Percentiles rank a stretch among this genome's conserved stretches.
Evolutionary conservation across 1,140 invertebrate genomes (phyloP).

Genomic region (Eupristina koningsbergeri): DNA sequence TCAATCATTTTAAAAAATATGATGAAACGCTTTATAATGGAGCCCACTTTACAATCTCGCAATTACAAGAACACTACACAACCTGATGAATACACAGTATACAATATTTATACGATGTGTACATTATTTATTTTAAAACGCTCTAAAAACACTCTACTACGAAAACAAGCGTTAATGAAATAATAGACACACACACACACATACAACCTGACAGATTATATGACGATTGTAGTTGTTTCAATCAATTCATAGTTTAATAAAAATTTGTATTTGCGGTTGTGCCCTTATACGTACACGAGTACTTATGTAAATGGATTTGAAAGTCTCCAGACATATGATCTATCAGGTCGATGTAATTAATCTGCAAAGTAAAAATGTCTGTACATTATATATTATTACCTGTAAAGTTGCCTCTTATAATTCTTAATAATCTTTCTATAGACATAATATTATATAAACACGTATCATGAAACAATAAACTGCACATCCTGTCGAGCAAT

Average conservation of each 20-base stretch:
- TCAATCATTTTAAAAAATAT: background rate
- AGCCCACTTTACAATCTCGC: background rate
- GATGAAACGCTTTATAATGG: background rate
- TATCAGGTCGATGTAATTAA: constrained; percentile 11
- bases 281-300: background rate
- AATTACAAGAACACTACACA: constrained; percentile 9
- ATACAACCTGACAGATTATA: constrained; percentile 38
- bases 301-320: background rate
- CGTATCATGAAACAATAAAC: constrained; percentile 32
- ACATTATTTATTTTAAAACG: no score
- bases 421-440: constrained; percentile 6
- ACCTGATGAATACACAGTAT: background rate
- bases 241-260: background rate
- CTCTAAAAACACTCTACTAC: constrained; percentile 30
- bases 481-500: constrained; percentile 36
- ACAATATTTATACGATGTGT: constrained; percentile 6
- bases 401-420: constrained; percentile 34
- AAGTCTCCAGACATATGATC: constrained; percentile 28
- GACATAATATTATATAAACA: constrained; percentile 27
- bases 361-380: constrained; percentile 24
- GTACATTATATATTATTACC: constrained; percentile 25
- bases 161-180: constrained; percentile 31
- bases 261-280: background rate
- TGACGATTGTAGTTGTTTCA: background rate
- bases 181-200: background rate